Percentiles rank a stretch among this genome's conserved stretches.
These are phyloP conservation scores for Drosophila bocki DNA, from an alignment of 1,140 invertebrate genomes.

Conservation along the genomic window DNA sequence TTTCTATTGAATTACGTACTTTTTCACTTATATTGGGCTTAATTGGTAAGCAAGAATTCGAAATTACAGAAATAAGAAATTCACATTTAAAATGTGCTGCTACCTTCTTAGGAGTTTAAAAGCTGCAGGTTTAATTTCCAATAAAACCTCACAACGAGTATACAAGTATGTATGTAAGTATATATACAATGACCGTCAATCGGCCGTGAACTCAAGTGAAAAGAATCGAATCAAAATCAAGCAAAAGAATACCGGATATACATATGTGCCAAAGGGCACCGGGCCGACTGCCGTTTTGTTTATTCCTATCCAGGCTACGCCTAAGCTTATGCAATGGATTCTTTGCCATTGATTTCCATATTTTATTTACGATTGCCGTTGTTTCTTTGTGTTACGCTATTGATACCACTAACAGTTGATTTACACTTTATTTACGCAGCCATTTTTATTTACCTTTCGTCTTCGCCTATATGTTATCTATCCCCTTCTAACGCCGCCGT, in stretches of 20 bases:
- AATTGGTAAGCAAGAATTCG: too few relatives aligned
- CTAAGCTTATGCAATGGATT: slow-evolving; percentile 67
- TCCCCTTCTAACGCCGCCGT: slow-evolving; percentile 4
- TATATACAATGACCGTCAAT: background rate
- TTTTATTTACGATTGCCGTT: slow-evolving; percentile 71
- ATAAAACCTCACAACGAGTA: slow-evolving; percentile 23
- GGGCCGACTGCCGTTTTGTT: background rate
- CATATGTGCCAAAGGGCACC: slow-evolving; percentile 15
- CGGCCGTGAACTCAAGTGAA: slow-evolving; percentile 10
- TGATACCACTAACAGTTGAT: slow-evolving; percentile 78
- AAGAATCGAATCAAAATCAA: slow-evolving; percentile 1
- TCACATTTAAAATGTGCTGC: background rate
- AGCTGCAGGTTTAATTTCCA: slow-evolving; percentile 11
- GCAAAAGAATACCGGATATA: background rate
- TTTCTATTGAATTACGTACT: too few relatives aligned
- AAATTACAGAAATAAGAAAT: too few relatives aligned
- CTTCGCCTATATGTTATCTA: background rate
- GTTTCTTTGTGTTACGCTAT: slow-evolving; percentile 54
- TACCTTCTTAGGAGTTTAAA: background rate
- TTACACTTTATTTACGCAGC: slow-evolving; percentile 77
- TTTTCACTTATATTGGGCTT: too few relatives aligned
- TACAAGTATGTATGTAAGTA: background rate
- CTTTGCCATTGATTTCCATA: slow-evolving; percentile 72
- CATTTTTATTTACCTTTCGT: slow-evolving; percentile 47
- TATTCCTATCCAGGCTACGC: background rate